These are phyloP conservation scores for Aphodius sticticus DNA, from an alignment of 2,888 invertebrate genomes.

Conservation along the genomic window DNA sequence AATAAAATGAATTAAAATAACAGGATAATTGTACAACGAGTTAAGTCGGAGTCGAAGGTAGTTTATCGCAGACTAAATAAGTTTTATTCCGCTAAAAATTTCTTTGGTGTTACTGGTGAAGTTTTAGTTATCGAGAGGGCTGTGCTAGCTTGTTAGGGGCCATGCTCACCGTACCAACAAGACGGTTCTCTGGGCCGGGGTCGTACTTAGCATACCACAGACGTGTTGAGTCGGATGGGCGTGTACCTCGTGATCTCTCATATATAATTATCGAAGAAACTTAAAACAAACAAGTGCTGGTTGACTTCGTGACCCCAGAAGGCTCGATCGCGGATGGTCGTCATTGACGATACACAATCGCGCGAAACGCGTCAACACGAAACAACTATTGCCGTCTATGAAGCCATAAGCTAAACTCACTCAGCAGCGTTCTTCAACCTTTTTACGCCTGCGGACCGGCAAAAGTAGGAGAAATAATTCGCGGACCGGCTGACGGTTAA, in stretches of 20 bases:
- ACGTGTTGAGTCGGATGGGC: slow-evolving; percentile 57
- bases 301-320: slow-evolving; percentile 56
- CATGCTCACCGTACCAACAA: slow-evolving; percentile 34
- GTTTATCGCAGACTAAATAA: too few relatives aligned
- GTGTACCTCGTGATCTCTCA: slow-evolving; percentile 59
- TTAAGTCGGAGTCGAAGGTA: too few relatives aligned
- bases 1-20: too few relatives aligned
- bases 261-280: slow-evolving; percentile 60
- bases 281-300: slow-evolving; percentile 60
- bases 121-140: background rate
- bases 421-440: too few relatives aligned
- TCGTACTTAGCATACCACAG: slow-evolving; percentile 50
- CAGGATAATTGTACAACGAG: too few relatives aligned
- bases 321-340: background rate
- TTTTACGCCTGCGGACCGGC: too few relatives aligned
- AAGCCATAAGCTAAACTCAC: too few relatives aligned
- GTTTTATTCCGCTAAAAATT: background rate
- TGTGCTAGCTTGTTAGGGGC: slow-evolving; percentile 40
- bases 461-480: too few relatives aligned
- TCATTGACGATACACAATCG: background rate
- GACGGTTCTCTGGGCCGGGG: slow-evolving; percentile 16
- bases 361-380: background rate
- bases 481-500: too few relatives aligned
- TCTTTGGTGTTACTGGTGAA: background rate
- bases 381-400: too few relatives aligned